A percentile compares a stretch with the other conserved stretches of the same genome.
phyloP scores from a whole-genome alignment of 2,888 invertebrate species.

The Cacoxenus indagator region DNA sequence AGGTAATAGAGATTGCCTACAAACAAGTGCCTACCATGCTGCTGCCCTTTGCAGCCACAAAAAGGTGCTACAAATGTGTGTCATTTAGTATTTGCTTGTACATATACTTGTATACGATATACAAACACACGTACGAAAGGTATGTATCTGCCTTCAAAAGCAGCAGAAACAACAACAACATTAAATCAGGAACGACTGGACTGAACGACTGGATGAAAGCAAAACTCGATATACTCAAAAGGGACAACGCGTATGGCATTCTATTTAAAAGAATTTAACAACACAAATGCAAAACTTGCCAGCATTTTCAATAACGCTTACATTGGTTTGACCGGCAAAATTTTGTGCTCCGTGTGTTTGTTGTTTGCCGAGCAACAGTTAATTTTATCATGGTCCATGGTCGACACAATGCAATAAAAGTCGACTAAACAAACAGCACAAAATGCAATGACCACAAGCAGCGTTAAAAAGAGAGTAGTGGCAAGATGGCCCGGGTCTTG shows the following conservation, averaged over 20 bases:
- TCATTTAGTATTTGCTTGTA: conserved; percentile 24
- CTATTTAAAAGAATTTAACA: not conserved
- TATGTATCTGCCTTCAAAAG: not conserved
- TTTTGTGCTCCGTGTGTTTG: not conserved
- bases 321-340: not conserved
- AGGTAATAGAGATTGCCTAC: no score
- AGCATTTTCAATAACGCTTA: not conserved
- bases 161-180: not conserved
- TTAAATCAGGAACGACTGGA: not conserved
- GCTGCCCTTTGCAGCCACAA: not conserved
- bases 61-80: conserved; percentile 25
- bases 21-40: conserved; percentile 14
- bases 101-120: not conserved
- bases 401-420: conserved; percentile 17
- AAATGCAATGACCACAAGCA: not conserved
- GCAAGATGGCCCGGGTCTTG: not conserved
- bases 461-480: not conserved
- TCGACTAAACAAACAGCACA: not conserved
- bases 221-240: not conserved
- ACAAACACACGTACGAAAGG: not conserved
- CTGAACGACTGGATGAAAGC: not conserved
- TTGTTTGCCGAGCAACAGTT: conserved; percentile 17
- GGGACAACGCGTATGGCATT: not conserved
- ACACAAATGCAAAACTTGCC: not conserved
- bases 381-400: not conserved